Conservation (phyloP, 2,797 vertebrate species). For the Pygocentrus nattereri region DNA sequence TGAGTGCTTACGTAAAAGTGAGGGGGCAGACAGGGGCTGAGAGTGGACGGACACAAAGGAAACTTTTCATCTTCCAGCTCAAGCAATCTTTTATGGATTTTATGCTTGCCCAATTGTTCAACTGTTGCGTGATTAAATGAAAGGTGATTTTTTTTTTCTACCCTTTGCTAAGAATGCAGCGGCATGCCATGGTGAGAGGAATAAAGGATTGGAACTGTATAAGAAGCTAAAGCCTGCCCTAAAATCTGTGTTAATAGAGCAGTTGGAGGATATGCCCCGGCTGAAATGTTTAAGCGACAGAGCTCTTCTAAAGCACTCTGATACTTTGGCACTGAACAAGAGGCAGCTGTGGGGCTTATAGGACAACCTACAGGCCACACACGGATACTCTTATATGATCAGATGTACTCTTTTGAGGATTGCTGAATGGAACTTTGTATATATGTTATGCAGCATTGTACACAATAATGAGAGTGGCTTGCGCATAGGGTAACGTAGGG, state of each 20-base stretch:
- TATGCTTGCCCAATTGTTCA: slow-evolving; percentile 46
- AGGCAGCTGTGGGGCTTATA: slow-evolving; percentile 51
- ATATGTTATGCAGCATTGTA: slow-evolving; percentile 8
- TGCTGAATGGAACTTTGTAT: slow-evolving; percentile 3
- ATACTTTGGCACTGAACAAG: slow-evolving; percentile 42
- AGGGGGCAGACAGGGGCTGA: slow-evolving; percentile 44
- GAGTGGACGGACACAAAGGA: slow-evolving; percentile 62
- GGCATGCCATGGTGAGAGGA: slow-evolving; percentile 28
- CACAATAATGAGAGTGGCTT: background rate
- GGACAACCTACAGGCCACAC: slow-evolving; percentile 41
- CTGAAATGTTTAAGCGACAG: slow-evolving; percentile 46
- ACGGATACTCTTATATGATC: slow-evolving; percentile 42
- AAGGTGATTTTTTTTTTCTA: slow-evolving; percentile 45
- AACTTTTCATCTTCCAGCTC: slow-evolving; percentile 65
- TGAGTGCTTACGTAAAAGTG: slow-evolving; percentile 61
- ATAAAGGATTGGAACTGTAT: slow-evolving; percentile 34
- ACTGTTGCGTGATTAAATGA: slow-evolving; percentile 51
- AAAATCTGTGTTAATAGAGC: slow-evolving; percentile 51
- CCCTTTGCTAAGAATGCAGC: background rate
- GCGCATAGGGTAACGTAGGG: background rate
- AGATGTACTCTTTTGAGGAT: slow-evolving; percentile 15
- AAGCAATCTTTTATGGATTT: slow-evolving; percentile 63
- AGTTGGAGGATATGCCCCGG: slow-evolving; percentile 38
- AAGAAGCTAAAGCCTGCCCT: slow-evolving; percentile 39
- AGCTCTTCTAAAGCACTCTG: slow-evolving; percentile 27